Evolutionary conservation across 2,113 vertebrate species (phyloP).

Genomic region (Phodopus roborovskii): DNA sequence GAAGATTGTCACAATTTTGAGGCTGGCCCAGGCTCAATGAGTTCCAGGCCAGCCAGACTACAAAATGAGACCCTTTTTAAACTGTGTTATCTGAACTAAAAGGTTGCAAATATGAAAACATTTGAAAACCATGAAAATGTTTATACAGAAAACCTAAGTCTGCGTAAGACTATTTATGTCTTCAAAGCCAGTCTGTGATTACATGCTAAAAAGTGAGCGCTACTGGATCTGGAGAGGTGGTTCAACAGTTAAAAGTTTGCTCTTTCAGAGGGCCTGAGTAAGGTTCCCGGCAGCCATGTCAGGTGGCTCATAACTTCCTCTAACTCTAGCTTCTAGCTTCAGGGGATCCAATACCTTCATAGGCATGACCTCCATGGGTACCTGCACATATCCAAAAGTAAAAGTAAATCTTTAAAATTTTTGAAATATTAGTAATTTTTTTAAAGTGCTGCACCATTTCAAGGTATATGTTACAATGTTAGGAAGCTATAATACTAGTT

Average conservation of each 20-base stretch:
- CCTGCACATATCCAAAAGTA: background rate
- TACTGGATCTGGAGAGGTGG: background rate
- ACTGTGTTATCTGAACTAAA: conserved; percentile 32
- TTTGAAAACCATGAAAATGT: conserved; percentile 31
- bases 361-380: background rate
- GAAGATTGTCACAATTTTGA: background rate
- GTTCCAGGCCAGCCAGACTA: background rate
- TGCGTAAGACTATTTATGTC: background rate
- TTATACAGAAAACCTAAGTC: background rate
- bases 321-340: background rate
- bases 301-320: background rate
- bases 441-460: background rate
- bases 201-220: background rate
- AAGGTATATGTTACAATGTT: background rate
- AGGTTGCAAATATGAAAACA: background rate
- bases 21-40: background rate
- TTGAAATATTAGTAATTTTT: background rate
- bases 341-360: background rate
- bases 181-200: background rate
- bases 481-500: background rate
- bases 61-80: conserved; percentile 9
- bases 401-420: background rate
- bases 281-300: background rate
- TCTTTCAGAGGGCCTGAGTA: background rate
- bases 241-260: background rate